Percentiles rank a stretch among this genome's conserved stretches.
Evolutionary conservation across 2,113 vertebrate genomes (phyloP).

Genomic region (Sciurus niger): DNA sequence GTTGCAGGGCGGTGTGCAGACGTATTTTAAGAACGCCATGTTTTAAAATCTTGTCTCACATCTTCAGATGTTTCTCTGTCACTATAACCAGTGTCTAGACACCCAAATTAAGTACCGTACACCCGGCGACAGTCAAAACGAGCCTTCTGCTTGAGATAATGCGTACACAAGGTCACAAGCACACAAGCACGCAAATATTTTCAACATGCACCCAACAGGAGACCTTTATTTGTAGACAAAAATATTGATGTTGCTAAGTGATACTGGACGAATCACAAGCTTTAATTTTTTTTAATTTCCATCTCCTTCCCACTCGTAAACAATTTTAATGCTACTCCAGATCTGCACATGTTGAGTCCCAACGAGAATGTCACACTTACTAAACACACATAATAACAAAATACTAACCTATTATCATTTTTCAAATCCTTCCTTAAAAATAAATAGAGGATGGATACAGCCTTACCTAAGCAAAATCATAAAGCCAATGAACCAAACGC

Average conservation of each 20-base stretch:
- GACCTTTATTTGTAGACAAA: conserved; percentile 88
- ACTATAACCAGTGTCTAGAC: conserved; percentile 87
- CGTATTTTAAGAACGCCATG: conserved; percentile 83
- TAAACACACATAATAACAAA: conserved; percentile 71
- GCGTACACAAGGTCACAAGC: conserved; percentile 80
- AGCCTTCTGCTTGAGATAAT: conserved; percentile 74
- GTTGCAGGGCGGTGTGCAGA: conserved; percentile 65
- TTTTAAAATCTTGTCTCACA: conserved; percentile 86
- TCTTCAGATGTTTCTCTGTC: conserved; percentile 87
- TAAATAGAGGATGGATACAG: conserved; percentile 59
- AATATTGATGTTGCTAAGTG: conserved; percentile 91
- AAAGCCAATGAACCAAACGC: neutral
- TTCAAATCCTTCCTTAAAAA: conserved; percentile 30
- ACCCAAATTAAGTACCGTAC: conserved; percentile 88
- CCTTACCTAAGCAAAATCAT: conserved; percentile 29
- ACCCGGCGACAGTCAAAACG: conserved; percentile 65
- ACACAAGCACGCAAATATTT: conserved; percentile 64
- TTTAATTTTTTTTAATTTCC: conserved; percentile 81
- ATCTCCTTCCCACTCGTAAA: conserved; percentile 76
- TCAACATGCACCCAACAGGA: conserved; percentile 74
- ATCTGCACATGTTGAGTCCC: conserved; percentile 64
- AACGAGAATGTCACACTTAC: conserved; percentile 81
- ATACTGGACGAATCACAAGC: conserved; percentile 76
- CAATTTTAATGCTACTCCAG: conserved; percentile 81
- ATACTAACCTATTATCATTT: conserved; percentile 66